Conservation (phyloP, 2,113 vertebrate species). For the Hippoglossus stenolepis region DNA sequence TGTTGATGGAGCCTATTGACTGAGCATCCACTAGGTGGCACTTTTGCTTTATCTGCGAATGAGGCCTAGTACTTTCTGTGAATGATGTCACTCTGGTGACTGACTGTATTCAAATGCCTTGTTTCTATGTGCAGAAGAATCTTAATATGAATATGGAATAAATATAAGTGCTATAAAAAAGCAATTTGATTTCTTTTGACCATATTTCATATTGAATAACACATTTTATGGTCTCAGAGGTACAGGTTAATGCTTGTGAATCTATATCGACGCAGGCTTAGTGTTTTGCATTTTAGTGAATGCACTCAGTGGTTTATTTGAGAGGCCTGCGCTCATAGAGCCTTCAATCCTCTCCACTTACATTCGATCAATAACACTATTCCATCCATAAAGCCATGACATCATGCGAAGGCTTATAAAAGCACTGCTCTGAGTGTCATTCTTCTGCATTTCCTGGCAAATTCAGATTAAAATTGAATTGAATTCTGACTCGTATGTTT, state of each 20-base stretch:
- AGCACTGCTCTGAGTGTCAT: slow-evolving; percentile 15
- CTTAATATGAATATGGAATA: slow-evolving; percentile 1
- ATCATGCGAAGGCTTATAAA: slow-evolving; percentile 56
- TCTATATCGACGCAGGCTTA: slow-evolving; percentile 33
- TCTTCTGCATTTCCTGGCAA: slow-evolving; percentile 52
- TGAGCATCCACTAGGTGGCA: slow-evolving; percentile 52
- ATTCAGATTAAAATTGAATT: slow-evolving; percentile 47
- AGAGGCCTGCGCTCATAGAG: slow-evolving; percentile 50
- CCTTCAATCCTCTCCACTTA: slow-evolving; percentile 70
- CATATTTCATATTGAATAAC: slow-evolving; percentile 26
- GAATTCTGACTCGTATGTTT: slow-evolving; percentile 48
- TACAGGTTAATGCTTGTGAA: slow-evolving; percentile 14
- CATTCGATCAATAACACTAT: slow-evolving; percentile 68
- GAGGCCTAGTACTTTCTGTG: not conserved
- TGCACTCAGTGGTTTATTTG: slow-evolving; percentile 46
- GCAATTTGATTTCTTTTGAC: slow-evolving; percentile 1
- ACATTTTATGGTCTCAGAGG: slow-evolving; percentile 26
- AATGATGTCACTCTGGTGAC: not conserved
- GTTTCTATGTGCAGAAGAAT: slow-evolving; percentile 6
- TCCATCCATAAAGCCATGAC: slow-evolving; percentile 67
- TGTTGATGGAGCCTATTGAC: not conserved
- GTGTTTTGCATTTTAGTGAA: slow-evolving; percentile 47
- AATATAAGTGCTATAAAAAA: not conserved
- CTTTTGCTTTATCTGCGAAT: not conserved
- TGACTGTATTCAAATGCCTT: not conserved